Base-by-base conservation (phyloP, 92 coral and sea anemone species). In the Porites evermanni region DNA sequence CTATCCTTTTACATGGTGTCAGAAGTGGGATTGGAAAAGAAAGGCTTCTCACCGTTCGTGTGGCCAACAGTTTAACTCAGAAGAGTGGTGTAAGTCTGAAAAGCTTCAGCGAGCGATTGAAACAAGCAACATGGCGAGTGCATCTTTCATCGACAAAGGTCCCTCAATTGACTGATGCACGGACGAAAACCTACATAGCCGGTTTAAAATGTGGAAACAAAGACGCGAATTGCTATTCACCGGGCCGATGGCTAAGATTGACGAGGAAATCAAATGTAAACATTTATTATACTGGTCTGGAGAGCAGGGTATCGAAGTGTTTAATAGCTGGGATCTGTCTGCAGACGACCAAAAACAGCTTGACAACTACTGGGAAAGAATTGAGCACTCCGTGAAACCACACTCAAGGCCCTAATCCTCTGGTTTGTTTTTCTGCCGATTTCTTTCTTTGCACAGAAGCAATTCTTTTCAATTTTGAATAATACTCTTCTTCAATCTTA, bases 191-290 rank as follows among this genome's bases (percentile, higher is more conserved):
- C 52, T 85, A 26, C 76, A 85, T 20, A 67, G 14, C 75, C 51
- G 79, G 14, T 82, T 63, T 32, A 82, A 87, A 78, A 44, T 81
- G 47, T 88, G 91, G 84, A 84, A 89, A 66, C 85, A 83, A 24
- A 72, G 79, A 47, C 71, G 85, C 12, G 66, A 88, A 65, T 51
- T 88, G 61, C 38, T 84, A 56, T 88, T 88, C 29, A 66, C 87
- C 13, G 83, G 87, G 70, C 87, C 87, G 3, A 47, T 88, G 77
- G 82, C 56, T 17, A 88, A 88, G 17, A 52, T 81, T 16, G 91
- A 80, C 6, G 80, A 79, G 18, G 85, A 75, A 6, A 79, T 70
- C 18, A 9, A 78, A 17, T 86, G 85, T 51, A 87, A 79, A 38
- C 80, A 87, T 53, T 72, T 54, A 54, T 54, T 54, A 54, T 80